Percentiles rank a stretch among this genome's conserved stretches.
phyloP scores from a whole-genome alignment of 2,888 invertebrate species.

The Meliscaeva auricollis region DNA sequence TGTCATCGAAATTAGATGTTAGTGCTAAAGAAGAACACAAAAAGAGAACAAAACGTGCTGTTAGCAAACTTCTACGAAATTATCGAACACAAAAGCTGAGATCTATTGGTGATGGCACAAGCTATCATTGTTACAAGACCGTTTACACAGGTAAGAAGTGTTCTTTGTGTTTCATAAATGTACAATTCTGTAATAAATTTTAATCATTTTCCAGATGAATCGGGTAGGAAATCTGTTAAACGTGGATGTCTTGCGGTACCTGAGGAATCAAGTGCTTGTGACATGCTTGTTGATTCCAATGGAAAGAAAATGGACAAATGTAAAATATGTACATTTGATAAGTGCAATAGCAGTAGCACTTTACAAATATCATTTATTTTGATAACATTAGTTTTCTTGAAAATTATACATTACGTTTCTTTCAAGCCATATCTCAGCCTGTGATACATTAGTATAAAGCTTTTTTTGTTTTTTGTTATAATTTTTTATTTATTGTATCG shows the following conservation, averaged over 20 bases:
- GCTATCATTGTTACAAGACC: conserved; percentile 55
- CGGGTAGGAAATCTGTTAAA: conserved; percentile 31
- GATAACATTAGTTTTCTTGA: neutral
- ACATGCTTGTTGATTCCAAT: conserved; percentile 10
- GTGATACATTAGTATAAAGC: neutral
- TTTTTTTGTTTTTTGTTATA: neutral
- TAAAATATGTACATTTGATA: conserved; percentile 41
- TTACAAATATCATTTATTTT: neutral
- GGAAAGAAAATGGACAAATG: conserved; percentile 39
- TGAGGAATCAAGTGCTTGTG: conserved; percentile 36
- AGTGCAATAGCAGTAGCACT: conserved; percentile 35
- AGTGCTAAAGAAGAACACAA: neutral
- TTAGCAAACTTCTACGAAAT: conserved; percentile 39
- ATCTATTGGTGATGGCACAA: conserved; percentile 12
- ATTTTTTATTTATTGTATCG: too few species aligned
- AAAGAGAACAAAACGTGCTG: conserved; percentile 31
- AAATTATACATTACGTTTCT: neutral
- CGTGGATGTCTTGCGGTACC: conserved; percentile 52
- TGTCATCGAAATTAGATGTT: conserved; percentile 8
- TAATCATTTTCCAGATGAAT: conserved; percentile 30
- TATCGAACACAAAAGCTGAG: conserved; percentile 41
- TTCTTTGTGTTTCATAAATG: accelerated
- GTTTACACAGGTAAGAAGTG: conserved; percentile 43
- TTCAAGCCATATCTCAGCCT: neutral
- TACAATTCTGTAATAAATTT: neutral